Percentiles rank a stretch among this genome's conserved stretches.
These are phyloP conservation scores for Meda fulgida DNA, from an alignment of 2,797 vertebrate species.

Conservation along the genomic window DNA sequence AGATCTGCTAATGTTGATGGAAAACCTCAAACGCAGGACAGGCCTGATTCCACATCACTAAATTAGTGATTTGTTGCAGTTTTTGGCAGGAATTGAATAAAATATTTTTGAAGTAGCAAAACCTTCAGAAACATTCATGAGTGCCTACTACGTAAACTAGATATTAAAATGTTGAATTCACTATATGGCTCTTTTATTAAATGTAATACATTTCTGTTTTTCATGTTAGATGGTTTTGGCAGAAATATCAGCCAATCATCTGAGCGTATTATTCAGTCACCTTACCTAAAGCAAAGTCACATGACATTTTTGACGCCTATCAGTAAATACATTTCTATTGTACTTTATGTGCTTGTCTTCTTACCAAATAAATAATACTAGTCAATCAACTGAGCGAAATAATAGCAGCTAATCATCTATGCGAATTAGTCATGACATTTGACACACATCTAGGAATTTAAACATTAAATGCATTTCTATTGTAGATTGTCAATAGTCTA, in stretches of 20 bases:
- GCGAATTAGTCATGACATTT: neutral
- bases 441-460: neutral
- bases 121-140: neutral
- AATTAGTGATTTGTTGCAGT: neutral
- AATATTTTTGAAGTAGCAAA: neutral
- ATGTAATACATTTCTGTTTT: neutral
- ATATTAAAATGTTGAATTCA: neutral
- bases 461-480: neutral
- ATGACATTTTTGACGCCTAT: neutral
- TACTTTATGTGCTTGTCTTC: neutral
- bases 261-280: neutral
- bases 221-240: neutral
- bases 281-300: neutral
- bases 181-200: neutral
- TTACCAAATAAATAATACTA: neutral
- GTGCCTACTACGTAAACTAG: neutral
- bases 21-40: constrained; percentile 34
- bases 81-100: neutral
- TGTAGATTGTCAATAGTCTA: no score
- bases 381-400: neutral
- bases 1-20: constrained; percentile 13
- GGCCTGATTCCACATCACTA: constrained; percentile 17
- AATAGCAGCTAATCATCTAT: neutral
- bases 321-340: neutral
- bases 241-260: neutral